These are phyloP conservation scores for Erebia epiphron DNA, from an alignment of 2,888 invertebrate species.

Conservation along the genomic window DNA sequence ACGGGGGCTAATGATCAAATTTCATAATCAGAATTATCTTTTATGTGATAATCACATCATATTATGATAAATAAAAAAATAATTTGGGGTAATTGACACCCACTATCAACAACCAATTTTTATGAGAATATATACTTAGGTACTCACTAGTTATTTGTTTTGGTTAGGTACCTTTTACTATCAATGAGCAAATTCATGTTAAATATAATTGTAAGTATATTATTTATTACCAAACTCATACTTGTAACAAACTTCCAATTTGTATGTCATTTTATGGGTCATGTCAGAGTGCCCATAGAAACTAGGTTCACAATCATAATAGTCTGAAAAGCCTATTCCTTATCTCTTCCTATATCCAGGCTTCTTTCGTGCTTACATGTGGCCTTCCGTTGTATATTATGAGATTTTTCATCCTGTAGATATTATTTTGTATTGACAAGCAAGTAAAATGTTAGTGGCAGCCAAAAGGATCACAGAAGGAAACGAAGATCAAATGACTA, in stretches of 20 bases:
- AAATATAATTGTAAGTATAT: neutral
- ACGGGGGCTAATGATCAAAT: slow-evolving; percentile 35
- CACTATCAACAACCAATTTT: neutral
- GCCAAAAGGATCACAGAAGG: too few relatives aligned
- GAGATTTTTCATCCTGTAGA: too few relatives aligned
- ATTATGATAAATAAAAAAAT: neutral
- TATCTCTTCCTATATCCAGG: too few relatives aligned
- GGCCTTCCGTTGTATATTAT: too few relatives aligned
- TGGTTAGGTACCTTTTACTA: neutral
- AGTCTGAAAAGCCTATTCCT: neutral
- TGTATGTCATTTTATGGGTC: neutral
- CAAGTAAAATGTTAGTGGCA: too few relatives aligned
- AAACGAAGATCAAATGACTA: too few relatives aligned
- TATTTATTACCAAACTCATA: neutral
- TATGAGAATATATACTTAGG: neutral
- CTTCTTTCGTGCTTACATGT: too few relatives aligned
- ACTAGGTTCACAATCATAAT: neutral
- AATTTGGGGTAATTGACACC: neutral
- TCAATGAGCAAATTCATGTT: neutral
- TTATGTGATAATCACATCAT: neutral
- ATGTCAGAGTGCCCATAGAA: neutral
- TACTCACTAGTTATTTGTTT: neutral
- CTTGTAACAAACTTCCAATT: neutral
- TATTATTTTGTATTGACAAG: too few relatives aligned
- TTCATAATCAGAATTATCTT: slow-evolving; percentile 1